These are phyloP conservation scores for Selenia dentaria DNA, from an alignment of 2,888 invertebrate genomes.

Conservation along the genomic window DNA sequence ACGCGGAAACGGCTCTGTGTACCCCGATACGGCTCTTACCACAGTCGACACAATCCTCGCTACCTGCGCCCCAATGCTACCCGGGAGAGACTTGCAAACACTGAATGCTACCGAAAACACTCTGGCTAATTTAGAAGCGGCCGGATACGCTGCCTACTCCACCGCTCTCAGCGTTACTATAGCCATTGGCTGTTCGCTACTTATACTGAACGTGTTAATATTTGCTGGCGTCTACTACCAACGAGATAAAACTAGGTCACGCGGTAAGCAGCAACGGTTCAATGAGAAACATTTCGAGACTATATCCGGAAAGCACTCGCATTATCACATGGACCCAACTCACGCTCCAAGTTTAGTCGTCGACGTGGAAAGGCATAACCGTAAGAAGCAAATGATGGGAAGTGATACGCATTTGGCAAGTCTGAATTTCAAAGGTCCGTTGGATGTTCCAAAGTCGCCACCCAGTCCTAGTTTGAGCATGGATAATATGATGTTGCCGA, in stretches of 20 bases:
- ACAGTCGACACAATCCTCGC: conserved; percentile 89
- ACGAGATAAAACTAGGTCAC: conserved; percentile 88
- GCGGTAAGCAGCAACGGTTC: conserved; percentile 89
- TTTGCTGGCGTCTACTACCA: conserved; percentile 95
- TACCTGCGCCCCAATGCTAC: conserved; percentile 88
- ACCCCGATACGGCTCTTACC: conserved; percentile 86
- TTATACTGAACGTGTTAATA: conserved; percentile 92
- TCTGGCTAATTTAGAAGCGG: conserved; percentile 91
- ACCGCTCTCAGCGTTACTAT: conserved; percentile 91
- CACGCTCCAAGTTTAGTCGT: conserved; percentile 93
- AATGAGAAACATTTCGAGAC: conserved; percentile 90
- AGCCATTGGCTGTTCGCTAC: conserved; percentile 91
- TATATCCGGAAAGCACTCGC: conserved; percentile 90
- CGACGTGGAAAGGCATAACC: conserved; percentile 88
- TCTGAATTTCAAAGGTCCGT: conserved; percentile 83
- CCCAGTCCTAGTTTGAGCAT: conserved; percentile 86
- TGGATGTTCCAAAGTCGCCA: conserved; percentile 84
- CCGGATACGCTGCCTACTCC: conserved; percentile 90
- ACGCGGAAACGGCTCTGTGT: conserved; percentile 74
- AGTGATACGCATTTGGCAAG: conserved; percentile 82
- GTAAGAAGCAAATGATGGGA: conserved; percentile 74
- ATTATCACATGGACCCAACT: conserved; percentile 90
- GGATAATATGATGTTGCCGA: conserved; percentile 78
- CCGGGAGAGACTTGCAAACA: conserved; percentile 76
- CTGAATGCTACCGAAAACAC: conserved; percentile 87